A percentile compares a stretch with the other conserved stretches of the same genome.
phyloP scores from a whole-genome alignment of 1,140 invertebrate genomes.

The Eubasilissa regina region DNA sequence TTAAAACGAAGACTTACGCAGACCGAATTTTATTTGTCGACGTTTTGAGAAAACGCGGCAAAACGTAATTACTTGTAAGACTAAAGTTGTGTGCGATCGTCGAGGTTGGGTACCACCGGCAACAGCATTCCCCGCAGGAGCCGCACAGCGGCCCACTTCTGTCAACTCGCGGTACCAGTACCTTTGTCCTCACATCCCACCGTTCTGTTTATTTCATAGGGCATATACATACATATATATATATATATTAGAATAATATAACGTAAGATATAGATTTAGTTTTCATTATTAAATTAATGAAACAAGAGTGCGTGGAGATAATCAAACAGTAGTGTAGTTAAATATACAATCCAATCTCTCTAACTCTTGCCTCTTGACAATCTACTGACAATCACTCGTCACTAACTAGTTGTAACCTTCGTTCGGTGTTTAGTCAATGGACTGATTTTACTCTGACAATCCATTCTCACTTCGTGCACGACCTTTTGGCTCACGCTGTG shows the following conservation, averaged over 20 bases:
- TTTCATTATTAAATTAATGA: constrained; percentile 59
- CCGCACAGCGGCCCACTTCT: not conserved
- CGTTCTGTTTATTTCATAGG: constrained; percentile 12
- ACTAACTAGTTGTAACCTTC: constrained; percentile 52
- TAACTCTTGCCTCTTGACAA: constrained; percentile 58
- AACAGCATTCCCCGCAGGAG: not conserved
- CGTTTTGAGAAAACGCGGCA: constrained; percentile 38
- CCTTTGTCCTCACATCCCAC: not conserved
- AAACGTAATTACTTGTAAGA: constrained; percentile 22
- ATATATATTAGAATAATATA: constrained; percentile 9
- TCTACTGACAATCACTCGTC: constrained; percentile 60
- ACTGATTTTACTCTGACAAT: constrained; percentile 52
- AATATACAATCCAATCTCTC: constrained; percentile 58
- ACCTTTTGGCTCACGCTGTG: constrained; percentile 49
- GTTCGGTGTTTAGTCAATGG: constrained; percentile 49
- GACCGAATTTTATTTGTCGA: constrained; percentile 57
- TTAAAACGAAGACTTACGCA: constrained; percentile 56
- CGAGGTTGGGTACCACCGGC: not conserved
- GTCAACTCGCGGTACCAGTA: not conserved
- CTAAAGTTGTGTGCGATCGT: constrained; percentile 49
- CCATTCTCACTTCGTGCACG: constrained; percentile 52
- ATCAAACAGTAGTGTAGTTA: constrained; percentile 59
- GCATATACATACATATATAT: constrained; percentile 7
- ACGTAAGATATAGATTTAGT: constrained; percentile 52
- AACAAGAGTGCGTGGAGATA: constrained; percentile 61